These are phyloP conservation scores for Drosophila novamexicana DNA, from an alignment of 1,140 invertebrate genomes.

Conservation along the genomic window DNA sequence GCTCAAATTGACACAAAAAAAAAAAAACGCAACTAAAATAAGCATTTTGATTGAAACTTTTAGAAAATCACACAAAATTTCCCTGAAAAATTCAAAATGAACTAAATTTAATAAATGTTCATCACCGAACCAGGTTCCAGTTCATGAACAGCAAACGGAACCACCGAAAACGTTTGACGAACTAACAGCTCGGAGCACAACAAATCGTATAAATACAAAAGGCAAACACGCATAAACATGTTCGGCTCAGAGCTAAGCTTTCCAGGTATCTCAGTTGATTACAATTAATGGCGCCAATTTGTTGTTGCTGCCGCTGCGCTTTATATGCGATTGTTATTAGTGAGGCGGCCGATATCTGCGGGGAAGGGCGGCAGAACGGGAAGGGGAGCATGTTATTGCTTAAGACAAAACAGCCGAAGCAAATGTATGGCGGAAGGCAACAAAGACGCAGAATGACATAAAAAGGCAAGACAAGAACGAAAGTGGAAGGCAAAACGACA, in stretches of 20 bases:
- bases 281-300: slow-evolving; percentile 80
- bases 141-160: no score
- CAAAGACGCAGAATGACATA: slow-evolving; percentile 21
- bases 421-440: slow-evolving; percentile 14
- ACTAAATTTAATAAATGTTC: no score
- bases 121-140: no score
- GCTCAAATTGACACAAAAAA: no score
- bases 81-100: no score
- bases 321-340: slow-evolving; percentile 22
- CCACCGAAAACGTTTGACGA: no score
- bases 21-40: no score
- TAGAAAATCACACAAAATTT: no score
- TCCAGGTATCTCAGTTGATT: slow-evolving; percentile 61
- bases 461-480: slow-evolving; percentile 21
- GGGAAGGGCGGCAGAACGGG: background rate
- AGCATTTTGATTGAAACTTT: no score
- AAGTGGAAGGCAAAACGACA: slow-evolving; percentile 44
- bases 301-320: slow-evolving; percentile 53
- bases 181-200: background rate
- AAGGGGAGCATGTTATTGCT: background rate
- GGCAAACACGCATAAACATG: slow-evolving; percentile 19
- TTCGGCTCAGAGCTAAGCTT: slow-evolving; percentile 7
- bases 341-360: background rate
- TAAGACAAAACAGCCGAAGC: slow-evolving; percentile 21
- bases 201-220: slow-evolving; percentile 13